Conservation (phyloP, 2,888 invertebrate genomes). For the Leptopilina drosophilae region DNA sequence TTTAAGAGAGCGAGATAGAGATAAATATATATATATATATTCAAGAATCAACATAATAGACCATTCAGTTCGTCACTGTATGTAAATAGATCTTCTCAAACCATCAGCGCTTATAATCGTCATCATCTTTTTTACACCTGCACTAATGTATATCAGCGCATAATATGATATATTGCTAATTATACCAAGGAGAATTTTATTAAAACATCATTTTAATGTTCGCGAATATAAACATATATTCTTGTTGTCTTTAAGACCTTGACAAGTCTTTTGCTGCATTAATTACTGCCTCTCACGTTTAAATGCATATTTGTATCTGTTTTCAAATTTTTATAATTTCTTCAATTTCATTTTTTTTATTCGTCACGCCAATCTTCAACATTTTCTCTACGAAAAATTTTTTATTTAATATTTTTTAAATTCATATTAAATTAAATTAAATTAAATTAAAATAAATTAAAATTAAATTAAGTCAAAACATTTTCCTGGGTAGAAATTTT, state of each 20-base stretch:
- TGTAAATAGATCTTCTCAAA: constrained; percentile 13
- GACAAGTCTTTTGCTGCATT: background rate
- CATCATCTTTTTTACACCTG: background rate
- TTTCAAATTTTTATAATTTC: background rate
- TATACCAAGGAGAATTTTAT: constrained; percentile 9
- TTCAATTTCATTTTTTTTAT: background rate
- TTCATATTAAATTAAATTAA: too few species aligned
- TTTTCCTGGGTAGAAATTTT: too few species aligned
- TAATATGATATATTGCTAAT: background rate
- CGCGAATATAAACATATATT: background rate
- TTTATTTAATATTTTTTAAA: too few species aligned
- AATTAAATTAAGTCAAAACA: too few species aligned
- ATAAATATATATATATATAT: background rate
- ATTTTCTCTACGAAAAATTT: too few species aligned
- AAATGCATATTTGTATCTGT: too few species aligned
- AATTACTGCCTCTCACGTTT: constrained; percentile 1
- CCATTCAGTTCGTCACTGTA: background rate
- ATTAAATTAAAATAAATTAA: too few species aligned
- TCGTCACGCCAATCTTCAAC: background rate
- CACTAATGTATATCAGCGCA: background rate
- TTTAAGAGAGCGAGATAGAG: background rate
- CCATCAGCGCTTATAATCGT: background rate
- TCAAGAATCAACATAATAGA: constrained; percentile 14
- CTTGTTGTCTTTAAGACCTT: background rate
- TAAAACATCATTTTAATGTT: constrained; percentile 15